Base-by-base conservation (phyloP, 2,113 vertebrate species). In the Crotalus horridus region DNA sequence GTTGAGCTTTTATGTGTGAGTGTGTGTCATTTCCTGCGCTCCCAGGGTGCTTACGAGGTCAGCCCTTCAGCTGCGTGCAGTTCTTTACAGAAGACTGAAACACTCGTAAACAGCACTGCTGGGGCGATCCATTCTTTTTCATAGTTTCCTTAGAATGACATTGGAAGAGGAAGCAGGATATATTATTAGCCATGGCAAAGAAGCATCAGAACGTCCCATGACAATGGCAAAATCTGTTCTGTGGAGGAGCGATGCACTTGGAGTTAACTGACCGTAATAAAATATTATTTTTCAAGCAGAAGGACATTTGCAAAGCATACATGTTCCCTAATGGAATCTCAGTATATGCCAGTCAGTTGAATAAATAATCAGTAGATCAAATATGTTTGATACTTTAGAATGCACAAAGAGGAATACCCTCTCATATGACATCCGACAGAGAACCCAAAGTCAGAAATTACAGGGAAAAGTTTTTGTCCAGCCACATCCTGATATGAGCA, bases 21-120 rank as follows among this genome's bases (percentile, higher is more conserved):
- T 54, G 85, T 95, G 91, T 96, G 96, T 97, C 93, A 95, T 95
- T 97, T 97, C 96, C 96, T 97, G 95, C 46, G 6, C 94, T 95
- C 94, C 93, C 94, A 94, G 93, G 94, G 92, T 0, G 94, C 92
- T 90, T 74, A n/a, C 86, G 29, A 92, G 88, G 74, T 96, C 94
- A 94, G 93, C 58, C 24, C 93, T 95, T 95, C 95, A 94, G 94
- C 93, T 94, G 91, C 74, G 94, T 90, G 90, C 92, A 95, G 93
- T 89, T 94, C 61, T 85, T 93, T 94, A 95, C 94, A 95, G 93
- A 90, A 86, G 51, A 91, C 92, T 39, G 43, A 89, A 74, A 85
- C 87, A 90, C 61, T 55, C 94, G 86, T 93, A 93, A 95, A 96
- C 90, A 94, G 86, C 3, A 93, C 55, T 90, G 93, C 94, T 94